Evolutionary conservation across 1,140 invertebrate species (phyloP).

Genomic region (Meloidogyne hapla): DNA sequence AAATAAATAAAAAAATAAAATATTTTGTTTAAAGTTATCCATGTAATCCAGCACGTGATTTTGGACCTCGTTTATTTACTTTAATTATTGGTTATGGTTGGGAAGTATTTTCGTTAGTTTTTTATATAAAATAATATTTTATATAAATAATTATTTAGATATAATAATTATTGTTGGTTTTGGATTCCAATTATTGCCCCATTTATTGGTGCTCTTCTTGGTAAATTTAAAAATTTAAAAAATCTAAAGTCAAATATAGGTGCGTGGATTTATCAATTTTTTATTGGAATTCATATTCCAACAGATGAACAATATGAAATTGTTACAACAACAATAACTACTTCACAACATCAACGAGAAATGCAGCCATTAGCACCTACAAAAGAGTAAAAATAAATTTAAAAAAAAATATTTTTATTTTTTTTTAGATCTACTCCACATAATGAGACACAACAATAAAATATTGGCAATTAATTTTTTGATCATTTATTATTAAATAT

Average conservation of each 20-base stretch:
- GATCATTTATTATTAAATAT: neutral
- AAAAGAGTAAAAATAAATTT: slow-evolving; percentile 34
- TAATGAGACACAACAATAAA: slow-evolving; percentile 24
- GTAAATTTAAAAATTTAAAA: slow-evolving; percentile 5
- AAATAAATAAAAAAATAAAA: neutral
- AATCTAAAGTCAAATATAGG: slow-evolving; percentile 28
- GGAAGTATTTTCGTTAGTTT: slow-evolving; percentile 66
- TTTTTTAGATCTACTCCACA: neutral
- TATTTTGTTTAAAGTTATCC: slow-evolving; percentile 65
- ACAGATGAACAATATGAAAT: slow-evolving; percentile 43
- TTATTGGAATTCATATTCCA: slow-evolving; percentile 48
- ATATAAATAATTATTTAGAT: slow-evolving; percentile 58
- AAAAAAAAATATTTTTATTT: neutral
- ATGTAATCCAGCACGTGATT: slow-evolving; percentile 70
- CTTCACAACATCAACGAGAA: slow-evolving; percentile 24
- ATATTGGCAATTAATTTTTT: too few relatives aligned
- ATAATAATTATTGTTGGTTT: slow-evolving; percentile 64
- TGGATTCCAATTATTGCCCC: slow-evolving; percentile 64
- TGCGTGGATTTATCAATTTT: slow-evolving; percentile 49
- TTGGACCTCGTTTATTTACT: slow-evolving; percentile 70
- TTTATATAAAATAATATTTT: slow-evolving; percentile 67
- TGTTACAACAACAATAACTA: slow-evolving; percentile 42
- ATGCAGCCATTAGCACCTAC: slow-evolving; percentile 30
- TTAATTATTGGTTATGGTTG: slow-evolving; percentile 68
- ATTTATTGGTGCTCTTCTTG: slow-evolving; percentile 55